phyloP scores from a whole-genome alignment of 2,113 vertebrate genomes.

The Ursus arctos region DNA sequence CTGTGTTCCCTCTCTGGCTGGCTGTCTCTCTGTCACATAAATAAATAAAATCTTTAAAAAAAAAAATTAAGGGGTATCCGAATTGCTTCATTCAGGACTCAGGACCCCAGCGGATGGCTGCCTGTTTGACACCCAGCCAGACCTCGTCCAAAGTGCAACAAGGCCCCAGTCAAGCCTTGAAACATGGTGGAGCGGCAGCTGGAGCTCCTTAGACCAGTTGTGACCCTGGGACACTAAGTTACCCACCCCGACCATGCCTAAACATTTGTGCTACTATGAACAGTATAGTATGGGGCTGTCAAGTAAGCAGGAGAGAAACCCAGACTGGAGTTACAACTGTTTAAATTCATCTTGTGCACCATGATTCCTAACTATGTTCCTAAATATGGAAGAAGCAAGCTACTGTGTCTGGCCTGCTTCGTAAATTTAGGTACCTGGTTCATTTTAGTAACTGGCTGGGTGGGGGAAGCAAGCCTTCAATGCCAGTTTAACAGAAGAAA shows the following conservation, averaged over 20 bases:
- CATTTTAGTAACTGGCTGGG: neutral
- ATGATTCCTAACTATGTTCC: neutral
- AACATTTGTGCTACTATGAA: neutral
- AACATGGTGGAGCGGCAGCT: neutral
- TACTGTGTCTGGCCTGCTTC: too few species aligned
- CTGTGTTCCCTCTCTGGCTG: too few species aligned
- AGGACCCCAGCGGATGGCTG: neutral
- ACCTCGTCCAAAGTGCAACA: neutral
- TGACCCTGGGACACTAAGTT: neutral
- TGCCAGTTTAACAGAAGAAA: neutral
- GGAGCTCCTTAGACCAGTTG: neutral
- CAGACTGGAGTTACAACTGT: neutral
- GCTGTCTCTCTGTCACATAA: too few species aligned
- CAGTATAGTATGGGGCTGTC: too few species aligned
- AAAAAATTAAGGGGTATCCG: neutral
- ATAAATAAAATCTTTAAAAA: too few species aligned
- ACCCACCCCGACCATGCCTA: neutral
- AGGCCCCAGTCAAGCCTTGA: neutral
- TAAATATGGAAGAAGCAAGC: neutral
- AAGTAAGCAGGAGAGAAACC: neutral
- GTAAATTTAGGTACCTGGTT: neutral
- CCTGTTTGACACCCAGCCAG: neutral
- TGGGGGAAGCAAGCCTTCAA: neutral
- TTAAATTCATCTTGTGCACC: neutral
- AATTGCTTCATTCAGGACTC: neutral